Evolutionary conservation across 2,113 vertebrate species (phyloP).

Genomic region (Crotalus tigris): DNA sequence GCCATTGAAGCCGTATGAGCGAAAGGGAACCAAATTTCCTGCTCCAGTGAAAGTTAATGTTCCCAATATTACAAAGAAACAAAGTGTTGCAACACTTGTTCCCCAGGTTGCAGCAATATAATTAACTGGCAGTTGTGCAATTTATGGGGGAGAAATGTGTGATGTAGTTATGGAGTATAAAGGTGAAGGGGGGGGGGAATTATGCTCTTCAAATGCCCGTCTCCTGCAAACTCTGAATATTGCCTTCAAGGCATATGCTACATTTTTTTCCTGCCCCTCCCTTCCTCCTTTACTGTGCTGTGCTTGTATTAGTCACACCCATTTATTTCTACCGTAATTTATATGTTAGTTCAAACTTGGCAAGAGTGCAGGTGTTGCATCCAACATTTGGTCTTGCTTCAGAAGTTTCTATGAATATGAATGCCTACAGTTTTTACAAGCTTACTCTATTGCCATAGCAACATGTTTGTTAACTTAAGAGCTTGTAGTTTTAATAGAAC

Average conservation of each 20-base stretch:
- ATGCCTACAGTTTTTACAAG: slow-evolving; percentile 75
- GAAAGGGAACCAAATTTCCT: slow-evolving; percentile 61
- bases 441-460: slow-evolving; percentile 71
- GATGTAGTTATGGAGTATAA: slow-evolving; percentile 64
- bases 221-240: slow-evolving; percentile 66
- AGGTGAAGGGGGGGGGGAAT: slow-evolving; percentile 52
- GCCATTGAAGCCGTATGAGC: slow-evolving; percentile 52
- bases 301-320: slow-evolving; percentile 78
- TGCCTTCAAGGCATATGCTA: slow-evolving; percentile 66
- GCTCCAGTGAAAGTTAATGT: slow-evolving; percentile 52
- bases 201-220: slow-evolving; percentile 60
- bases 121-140: slow-evolving; percentile 65
- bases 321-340: slow-evolving; percentile 78
- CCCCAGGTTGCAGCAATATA: slow-evolving; percentile 59
- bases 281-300: slow-evolving; percentile 53
- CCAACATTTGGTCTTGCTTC: slow-evolving; percentile 77
- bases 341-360: slow-evolving; percentile 74
- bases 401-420: slow-evolving; percentile 77
- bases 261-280: not conserved
- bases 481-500: slow-evolving; percentile 67
- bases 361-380: slow-evolving; percentile 69
- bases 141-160: slow-evolving; percentile 69
- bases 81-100: slow-evolving; percentile 66
- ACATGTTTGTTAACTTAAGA: slow-evolving; percentile 71
- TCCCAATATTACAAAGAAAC: slow-evolving; percentile 65